These are phyloP conservation scores for Cynopterus sphinx DNA, from an alignment of 2,797 vertebrate species.

Conservation along the genomic window DNA sequence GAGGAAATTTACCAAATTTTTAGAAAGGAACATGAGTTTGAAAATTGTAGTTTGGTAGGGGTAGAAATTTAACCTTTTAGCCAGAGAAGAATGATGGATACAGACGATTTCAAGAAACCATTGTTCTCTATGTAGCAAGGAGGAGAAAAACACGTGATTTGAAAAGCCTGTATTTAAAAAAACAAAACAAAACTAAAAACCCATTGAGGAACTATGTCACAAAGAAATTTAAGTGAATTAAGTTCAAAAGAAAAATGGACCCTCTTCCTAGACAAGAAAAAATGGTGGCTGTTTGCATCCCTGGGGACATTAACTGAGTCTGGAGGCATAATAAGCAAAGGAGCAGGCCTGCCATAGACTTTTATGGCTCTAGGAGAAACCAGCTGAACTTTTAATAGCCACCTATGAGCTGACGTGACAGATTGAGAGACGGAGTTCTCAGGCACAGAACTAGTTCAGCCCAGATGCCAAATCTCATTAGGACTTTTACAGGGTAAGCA, in stretches of 20 bases:
- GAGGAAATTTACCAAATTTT: neutral
- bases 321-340: neutral
- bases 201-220: neutral
- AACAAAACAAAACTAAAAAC: neutral
- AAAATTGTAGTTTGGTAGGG: neutral
- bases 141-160: neutral
- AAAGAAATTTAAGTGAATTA: slow-evolving; percentile 12
- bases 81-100: neutral
- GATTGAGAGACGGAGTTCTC: neutral
- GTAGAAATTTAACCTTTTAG: neutral
- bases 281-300: neutral
- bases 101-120: neutral
- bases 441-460: neutral
- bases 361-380: neutral
- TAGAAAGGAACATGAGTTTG: slow-evolving; percentile 22
- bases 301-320: neutral
- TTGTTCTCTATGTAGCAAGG: neutral
- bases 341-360: neutral
- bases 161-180: neutral
- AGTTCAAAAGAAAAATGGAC: neutral
- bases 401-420: neutral
- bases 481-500: neutral
- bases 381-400: neutral
- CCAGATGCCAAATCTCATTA: neutral
- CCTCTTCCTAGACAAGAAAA: neutral